Evolutionary conservation across 2,797 vertebrate genomes (phyloP).

Genomic region (Alcedo quadribrachys): DNA sequence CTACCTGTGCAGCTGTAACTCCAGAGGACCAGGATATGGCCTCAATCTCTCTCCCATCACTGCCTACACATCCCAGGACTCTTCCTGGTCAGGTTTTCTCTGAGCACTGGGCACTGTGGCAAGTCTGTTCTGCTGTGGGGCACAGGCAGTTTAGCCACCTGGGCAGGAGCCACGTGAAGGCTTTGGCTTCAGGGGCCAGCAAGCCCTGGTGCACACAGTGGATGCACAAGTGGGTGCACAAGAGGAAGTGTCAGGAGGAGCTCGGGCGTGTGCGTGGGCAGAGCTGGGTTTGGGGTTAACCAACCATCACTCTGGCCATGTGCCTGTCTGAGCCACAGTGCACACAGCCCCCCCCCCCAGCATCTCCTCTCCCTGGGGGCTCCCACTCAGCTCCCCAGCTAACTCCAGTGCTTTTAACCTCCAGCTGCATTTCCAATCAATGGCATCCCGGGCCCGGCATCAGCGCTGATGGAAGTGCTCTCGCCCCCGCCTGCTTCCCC

Average conservation of each 20-base stretch:
- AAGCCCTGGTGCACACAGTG: background rate
- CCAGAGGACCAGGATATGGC: background rate
- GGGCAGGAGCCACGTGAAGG: background rate
- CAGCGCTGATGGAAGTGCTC: rapidly evolving
- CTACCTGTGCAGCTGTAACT: background rate
- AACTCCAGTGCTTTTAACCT: slow-evolving; percentile 51
- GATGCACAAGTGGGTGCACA: background rate
- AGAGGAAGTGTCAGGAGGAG: rapidly evolving
- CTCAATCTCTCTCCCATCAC: background rate
- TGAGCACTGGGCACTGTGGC: background rate
- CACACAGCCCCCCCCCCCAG: background rate
- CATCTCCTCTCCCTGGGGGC: rapidly evolving
- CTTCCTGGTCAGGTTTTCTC: background rate
- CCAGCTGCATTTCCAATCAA: slow-evolving; percentile 32
- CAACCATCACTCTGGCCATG: background rate
- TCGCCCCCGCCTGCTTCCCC: background rate
- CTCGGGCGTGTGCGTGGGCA: background rate
- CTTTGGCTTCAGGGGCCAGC: background rate
- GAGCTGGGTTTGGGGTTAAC: background rate
- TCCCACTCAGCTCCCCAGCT: slow-evolving; percentile 14
- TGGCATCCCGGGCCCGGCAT: background rate
- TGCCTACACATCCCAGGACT: background rate
- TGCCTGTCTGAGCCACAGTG: rapidly evolving
- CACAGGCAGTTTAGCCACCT: background rate
- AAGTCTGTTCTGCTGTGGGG: background rate